phyloP scores from a whole-genome alignment of 2,888 invertebrate species.

The Pheosia tremula region DNA sequence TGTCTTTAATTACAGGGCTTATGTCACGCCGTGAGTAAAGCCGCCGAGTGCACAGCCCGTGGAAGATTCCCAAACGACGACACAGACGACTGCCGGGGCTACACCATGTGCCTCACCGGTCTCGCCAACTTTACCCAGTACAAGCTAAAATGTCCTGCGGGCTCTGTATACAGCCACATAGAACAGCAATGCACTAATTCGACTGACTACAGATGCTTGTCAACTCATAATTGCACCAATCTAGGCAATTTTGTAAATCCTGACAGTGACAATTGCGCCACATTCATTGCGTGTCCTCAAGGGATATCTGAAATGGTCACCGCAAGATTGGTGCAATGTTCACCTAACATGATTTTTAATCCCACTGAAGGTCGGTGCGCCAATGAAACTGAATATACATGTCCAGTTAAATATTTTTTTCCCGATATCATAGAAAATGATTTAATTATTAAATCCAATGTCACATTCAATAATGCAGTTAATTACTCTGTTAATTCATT shows the following conservation, averaged over 20 bases:
- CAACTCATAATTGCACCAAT: slow-evolving; percentile 54
- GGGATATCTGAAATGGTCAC: slow-evolving; percentile 54
- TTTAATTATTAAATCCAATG: slow-evolving; percentile 2
- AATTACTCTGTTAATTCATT: slow-evolving; percentile 7
- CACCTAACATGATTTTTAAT: slow-evolving; percentile 51
- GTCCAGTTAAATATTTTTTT: slow-evolving; percentile 22
- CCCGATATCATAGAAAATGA: slow-evolving; percentile 11
- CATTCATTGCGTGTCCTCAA: slow-evolving; percentile 61
- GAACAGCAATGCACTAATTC: slow-evolving; percentile 68
- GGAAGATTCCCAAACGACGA: slow-evolving; percentile 69
- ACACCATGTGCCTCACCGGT: slow-evolving; percentile 65
- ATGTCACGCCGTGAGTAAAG: slow-evolving; percentile 47
- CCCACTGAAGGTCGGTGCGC: slow-evolving; percentile 48
- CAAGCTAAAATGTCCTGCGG: slow-evolving; percentile 64
- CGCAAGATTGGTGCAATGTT: slow-evolving; percentile 62
- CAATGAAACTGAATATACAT: slow-evolving; percentile 47
- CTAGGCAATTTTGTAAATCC: slow-evolving; percentile 52
- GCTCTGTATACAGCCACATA: slow-evolving; percentile 65
- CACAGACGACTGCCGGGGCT: slow-evolving; percentile 62
- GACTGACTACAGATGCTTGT: slow-evolving; percentile 62
- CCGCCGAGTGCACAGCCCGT: slow-evolving; percentile 52
- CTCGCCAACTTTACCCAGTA: slow-evolving; percentile 56
- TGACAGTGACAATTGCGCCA: slow-evolving; percentile 46
- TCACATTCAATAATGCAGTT: slow-evolving; percentile 8
- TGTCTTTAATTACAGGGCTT: slow-evolving; percentile 60